These are phyloP conservation scores for Pyxicephalus adspersus DNA, from an alignment of 2,113 vertebrate species.

Conservation along the genomic window DNA sequence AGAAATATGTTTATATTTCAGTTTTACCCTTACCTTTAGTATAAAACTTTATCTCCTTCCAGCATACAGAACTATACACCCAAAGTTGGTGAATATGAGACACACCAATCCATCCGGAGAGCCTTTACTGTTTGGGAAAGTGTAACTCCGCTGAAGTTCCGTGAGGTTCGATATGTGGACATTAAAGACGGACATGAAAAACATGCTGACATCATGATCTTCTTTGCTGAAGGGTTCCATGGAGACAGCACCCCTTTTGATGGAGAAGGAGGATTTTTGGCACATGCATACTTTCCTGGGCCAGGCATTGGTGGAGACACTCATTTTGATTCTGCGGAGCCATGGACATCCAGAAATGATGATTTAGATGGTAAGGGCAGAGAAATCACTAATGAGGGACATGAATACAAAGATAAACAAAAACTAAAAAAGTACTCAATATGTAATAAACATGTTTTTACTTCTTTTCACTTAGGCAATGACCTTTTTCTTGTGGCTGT, in stretches of 20 bases:
- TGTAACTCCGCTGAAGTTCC: slow-evolving; percentile 80
- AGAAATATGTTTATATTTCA: background rate
- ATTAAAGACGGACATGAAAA: slow-evolving; percentile 79
- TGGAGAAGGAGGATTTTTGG: slow-evolving; percentile 87
- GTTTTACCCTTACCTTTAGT: background rate
- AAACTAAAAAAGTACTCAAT: background rate
- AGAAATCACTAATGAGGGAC: background rate
- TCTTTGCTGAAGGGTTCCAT: slow-evolving; percentile 88
- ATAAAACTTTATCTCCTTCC: slow-evolving; percentile 24
- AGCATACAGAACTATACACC: slow-evolving; percentile 82
- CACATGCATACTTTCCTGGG: slow-evolving; percentile 90
- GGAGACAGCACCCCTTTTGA: slow-evolving; percentile 92
- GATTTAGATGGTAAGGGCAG: slow-evolving; percentile 81
- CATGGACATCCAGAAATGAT: slow-evolving; percentile 82
- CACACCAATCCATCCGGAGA: slow-evolving; percentile 81
- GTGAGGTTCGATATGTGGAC: slow-evolving; percentile 82
- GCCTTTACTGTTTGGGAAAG: slow-evolving; percentile 86
- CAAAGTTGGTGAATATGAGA: slow-evolving; percentile 80
- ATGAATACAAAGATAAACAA: background rate
- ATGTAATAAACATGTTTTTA: background rate
- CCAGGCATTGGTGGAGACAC: slow-evolving; percentile 89
- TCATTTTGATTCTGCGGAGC: slow-evolving; percentile 88
- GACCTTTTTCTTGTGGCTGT: slow-evolving; percentile 90
- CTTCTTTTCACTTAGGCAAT: slow-evolving; percentile 72
- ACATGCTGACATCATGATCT: slow-evolving; percentile 91